Conservation (phyloP, 2,888 invertebrate genomes). For the Ochropacha duplaris region DNA sequence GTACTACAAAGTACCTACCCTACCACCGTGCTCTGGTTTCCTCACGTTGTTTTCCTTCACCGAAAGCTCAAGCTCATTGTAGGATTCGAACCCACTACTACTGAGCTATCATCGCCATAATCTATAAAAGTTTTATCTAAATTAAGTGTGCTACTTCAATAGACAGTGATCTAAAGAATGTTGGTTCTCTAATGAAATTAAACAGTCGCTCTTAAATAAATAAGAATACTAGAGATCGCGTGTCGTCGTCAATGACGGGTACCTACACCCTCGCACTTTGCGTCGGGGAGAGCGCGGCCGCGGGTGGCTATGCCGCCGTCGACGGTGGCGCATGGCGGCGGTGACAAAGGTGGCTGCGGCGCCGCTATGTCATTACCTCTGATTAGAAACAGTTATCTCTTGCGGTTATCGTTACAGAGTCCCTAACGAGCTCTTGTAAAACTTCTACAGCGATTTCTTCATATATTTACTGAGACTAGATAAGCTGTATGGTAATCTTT, state of each 20-base stretch:
- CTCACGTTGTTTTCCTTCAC: no score
- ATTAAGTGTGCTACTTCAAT: conserved; percentile 28
- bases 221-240: conserved; percentile 29
- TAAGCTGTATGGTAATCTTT: neutral
- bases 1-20: no score
- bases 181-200: conserved; percentile 52
- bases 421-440: conserved; percentile 76
- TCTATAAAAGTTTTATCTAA: conserved; percentile 3
- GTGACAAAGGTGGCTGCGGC: conserved; percentile 27
- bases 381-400: conserved; percentile 80
- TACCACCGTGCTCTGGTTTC: no score
- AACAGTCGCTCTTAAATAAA: conserved; percentile 46
- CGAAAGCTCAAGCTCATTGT: no score
- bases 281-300: conserved; percentile 13
- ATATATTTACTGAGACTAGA: conserved; percentile 44
- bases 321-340: conserved; percentile 23
- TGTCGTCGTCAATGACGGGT: conserved; percentile 8
- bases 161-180: conserved; percentile 24
- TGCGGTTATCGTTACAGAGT: conserved; percentile 74
- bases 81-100: no score
- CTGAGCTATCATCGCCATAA: no score
- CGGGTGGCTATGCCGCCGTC: conserved; percentile 17
- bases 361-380: conserved; percentile 66
- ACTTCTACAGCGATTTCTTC: conserved; percentile 69
- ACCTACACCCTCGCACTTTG: conserved; percentile 9